phyloP scores from a whole-genome alignment of 1,140 invertebrate species.

The Littorina saxatilis region DNA sequence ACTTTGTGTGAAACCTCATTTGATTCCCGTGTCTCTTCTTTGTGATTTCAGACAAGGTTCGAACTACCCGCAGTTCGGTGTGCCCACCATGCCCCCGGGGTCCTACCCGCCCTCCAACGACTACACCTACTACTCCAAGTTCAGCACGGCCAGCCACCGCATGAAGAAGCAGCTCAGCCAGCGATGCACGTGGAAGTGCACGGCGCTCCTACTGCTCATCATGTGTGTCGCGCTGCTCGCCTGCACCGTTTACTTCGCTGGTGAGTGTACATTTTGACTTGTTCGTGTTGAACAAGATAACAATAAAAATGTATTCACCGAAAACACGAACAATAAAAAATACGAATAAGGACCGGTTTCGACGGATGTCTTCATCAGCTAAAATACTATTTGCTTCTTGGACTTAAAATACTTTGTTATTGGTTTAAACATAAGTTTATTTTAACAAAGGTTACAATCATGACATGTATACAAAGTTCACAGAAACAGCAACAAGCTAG shows the following conservation, averaged over 20 bases:
- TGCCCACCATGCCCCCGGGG: constrained; percentile 82
- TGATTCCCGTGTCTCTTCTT: not conserved
- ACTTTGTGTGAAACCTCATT: too few relatives aligned
- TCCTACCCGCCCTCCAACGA: constrained; percentile 86
- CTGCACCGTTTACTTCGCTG: constrained; percentile 90
- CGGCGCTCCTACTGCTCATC: constrained; percentile 90
- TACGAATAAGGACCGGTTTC: too few relatives aligned
- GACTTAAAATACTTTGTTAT: too few relatives aligned
- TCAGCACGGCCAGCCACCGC: constrained; percentile 88
- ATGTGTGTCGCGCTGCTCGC: constrained; percentile 87
- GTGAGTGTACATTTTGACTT: constrained; percentile 84
- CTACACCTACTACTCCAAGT: constrained; percentile 90
- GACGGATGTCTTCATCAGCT: too few relatives aligned
- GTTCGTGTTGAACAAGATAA: too few relatives aligned
- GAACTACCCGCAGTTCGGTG: constrained; percentile 79
- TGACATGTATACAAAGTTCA: too few relatives aligned
- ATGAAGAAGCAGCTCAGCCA: constrained; percentile 71
- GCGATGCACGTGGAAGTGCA: constrained; percentile 91
- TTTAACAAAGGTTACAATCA: too few relatives aligned
- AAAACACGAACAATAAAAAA: too few relatives aligned
- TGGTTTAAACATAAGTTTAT: too few relatives aligned
- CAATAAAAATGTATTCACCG: too few relatives aligned
- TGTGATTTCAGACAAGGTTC: constrained; percentile 76
- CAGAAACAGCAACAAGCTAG: too few relatives aligned
- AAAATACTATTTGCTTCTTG: too few relatives aligned